Conservation (phyloP, 2,797 vertebrate species). For the Otolemur crassicaudatus region DNA sequence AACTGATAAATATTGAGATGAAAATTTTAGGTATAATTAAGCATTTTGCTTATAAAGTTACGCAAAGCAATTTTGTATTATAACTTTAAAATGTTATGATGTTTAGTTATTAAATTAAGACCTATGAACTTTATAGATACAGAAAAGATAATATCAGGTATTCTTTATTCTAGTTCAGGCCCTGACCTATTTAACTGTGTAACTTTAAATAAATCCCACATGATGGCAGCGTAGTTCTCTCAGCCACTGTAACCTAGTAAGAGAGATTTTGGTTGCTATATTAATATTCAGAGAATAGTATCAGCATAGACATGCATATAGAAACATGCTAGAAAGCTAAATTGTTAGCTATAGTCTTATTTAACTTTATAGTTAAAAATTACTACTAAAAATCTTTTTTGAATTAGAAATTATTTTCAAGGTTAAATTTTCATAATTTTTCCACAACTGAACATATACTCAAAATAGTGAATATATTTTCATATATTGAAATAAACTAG, state of each 20-base stretch:
- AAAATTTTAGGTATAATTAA: constrained; percentile 8
- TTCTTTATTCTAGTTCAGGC: neutral
- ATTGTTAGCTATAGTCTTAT: neutral
- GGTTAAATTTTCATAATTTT: neutral
- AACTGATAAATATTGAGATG: neutral
- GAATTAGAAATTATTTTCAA: constrained; percentile 37
- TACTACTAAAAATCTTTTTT: constrained; percentile 57
- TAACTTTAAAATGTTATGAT: neutral
- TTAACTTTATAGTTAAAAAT: constrained; percentile 52
- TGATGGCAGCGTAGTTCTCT: neutral
- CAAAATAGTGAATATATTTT: neutral
- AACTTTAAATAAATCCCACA: constrained; percentile 10
- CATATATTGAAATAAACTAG: constrained; percentile 56
- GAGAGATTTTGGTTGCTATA: neutral
- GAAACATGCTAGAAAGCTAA: neutral
- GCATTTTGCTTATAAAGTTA: constrained; percentile 53
- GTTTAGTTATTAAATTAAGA: constrained; percentile 46
- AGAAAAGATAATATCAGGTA: constrained; percentile 21
- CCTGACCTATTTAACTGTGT: constrained; percentile 13
- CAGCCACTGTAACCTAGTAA: neutral
- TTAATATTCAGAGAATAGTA: neutral
- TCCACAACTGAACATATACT: too few relatives aligned
- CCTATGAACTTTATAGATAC: neutral
- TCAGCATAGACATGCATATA: neutral
- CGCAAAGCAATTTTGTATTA: constrained; percentile 29